Percentiles rank a stretch among this genome's conserved stretches.
Evolutionary conservation across 92 coral and sea anemone genomes (phyloP).

Genomic region (Epizoanthus ramosus): DNA sequence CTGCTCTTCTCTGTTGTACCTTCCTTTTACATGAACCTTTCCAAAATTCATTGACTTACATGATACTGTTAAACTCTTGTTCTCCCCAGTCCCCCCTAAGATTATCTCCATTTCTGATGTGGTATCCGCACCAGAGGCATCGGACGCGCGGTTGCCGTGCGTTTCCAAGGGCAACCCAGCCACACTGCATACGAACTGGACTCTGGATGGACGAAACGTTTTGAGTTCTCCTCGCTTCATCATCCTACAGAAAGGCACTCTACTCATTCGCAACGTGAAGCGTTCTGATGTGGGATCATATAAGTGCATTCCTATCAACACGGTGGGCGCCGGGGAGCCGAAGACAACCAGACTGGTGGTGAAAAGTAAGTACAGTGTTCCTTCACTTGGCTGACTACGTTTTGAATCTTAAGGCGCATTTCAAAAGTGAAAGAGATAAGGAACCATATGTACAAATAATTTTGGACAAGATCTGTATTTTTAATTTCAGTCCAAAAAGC

Average conservation of each 20-base stretch:
- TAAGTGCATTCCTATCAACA: constrained; percentile 85
- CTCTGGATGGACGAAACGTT: constrained; percentile 62
- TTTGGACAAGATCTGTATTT: too few species aligned
- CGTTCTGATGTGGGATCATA: constrained; percentile 84
- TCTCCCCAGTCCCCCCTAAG: constrained; percentile 69
- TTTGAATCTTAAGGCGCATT: too few species aligned
- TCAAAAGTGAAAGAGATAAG: too few species aligned
- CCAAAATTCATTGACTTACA: too few species aligned
- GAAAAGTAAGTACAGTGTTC: constrained; percentile 56
- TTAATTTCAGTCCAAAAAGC: too few species aligned
- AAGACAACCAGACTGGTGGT: constrained; percentile 70
- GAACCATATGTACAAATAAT: too few species aligned
- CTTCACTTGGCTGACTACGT: too few species aligned
- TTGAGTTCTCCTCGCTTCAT: constrained; percentile 55
- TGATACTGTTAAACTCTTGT: background rate
- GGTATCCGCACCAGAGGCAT: constrained; percentile 68
- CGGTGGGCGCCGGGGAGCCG: constrained; percentile 75
- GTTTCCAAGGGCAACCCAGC: constrained; percentile 87
- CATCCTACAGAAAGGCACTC: constrained; percentile 82
- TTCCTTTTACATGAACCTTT: too few species aligned
- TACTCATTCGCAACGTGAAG: constrained; percentile 75
- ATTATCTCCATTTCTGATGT: constrained; percentile 57
- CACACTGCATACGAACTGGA: constrained; percentile 80
- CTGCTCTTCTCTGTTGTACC: background rate
- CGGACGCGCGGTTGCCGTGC: constrained; percentile 89